Evolutionary conservation across 2,888 invertebrate genomes (phyloP), one percentile per base, ranked within the genome.

Genomic region (Caenorhabditis sp.): DNA sequence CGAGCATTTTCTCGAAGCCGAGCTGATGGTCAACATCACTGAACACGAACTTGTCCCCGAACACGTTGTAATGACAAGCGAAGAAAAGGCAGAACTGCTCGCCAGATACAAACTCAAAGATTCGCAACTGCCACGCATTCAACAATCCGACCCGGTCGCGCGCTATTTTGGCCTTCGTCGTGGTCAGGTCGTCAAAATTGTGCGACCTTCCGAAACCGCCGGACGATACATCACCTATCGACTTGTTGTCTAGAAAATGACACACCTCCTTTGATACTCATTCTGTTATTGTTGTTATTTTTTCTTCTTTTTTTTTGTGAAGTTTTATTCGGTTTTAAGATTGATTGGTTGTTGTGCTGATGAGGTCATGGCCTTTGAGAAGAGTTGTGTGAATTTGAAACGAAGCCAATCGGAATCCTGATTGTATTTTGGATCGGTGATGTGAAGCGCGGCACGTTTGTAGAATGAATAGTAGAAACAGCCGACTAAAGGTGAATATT

Each of bases 221-320:
- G 97, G 97, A 55, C 92, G 97, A 88, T 99, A 99, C 89, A 97
- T 99, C 89, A 97, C 97, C 50, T 99, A 99, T 89, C 92, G 97
- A 31, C 76, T 82, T 49, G 86, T 84, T 21, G 85, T 85, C 49
- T 86, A 63, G 81, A 50, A 14, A 21, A 27, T 62, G 21, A 21
- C 5, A 4, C 31, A 4, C 31, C 10, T 31, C 31, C 31, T 31
- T 10, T 10, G 43, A 43, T 27, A 23, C 23, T 62, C 49, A 19
- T 24, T 62, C 23, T 53, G 51, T 53, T 27, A 27, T 55, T 21
- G 36, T 50, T 66, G 62, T 55, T 63, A 63, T 60, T 63, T 23
- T 43, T 53, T n/a, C 37, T 19, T 49, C 36, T 24, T 21, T n/a
- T 51, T 19, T 49, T 36, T 24, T 21, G 27, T 53, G 53, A 53